These are phyloP conservation scores for Hoplostethus atlanticus DNA, from an alignment of 2,797 vertebrate genomes.

Conservation along the genomic window DNA sequence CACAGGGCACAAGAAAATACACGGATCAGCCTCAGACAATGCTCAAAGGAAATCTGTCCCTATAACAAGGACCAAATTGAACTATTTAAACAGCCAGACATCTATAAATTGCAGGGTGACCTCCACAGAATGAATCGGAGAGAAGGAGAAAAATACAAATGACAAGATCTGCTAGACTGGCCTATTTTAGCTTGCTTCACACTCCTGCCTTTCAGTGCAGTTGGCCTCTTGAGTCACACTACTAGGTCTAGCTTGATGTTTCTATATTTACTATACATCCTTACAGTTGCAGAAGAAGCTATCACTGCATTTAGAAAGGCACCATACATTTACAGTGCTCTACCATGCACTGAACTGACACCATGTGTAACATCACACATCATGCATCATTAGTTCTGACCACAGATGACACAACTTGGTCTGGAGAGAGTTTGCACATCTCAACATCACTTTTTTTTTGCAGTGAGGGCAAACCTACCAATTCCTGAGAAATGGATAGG, in stretches of 20 bases:
- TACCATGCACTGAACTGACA: constrained; percentile 18
- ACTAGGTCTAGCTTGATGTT: neutral
- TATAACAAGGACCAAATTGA: too few relatives aligned
- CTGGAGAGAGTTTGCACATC: constrained; percentile 26
- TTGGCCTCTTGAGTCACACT: neutral
- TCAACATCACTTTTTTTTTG: constrained; percentile 32
- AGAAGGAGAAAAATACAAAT: constrained; percentile 33
- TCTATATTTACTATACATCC: neutral
- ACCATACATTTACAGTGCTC: constrained; percentile 14
- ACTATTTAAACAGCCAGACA: neutral
- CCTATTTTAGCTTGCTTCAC: neutral
- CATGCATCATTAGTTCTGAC: constrained; percentile 50
- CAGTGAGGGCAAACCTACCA: constrained; percentile 23
- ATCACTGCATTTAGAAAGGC: neutral
- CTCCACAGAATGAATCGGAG: constrained; percentile 23
- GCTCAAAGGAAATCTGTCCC: neutral
- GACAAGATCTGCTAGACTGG: neutral
- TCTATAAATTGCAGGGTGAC: constrained; percentile 4
- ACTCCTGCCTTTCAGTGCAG: neutral
- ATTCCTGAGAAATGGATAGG: constrained; percentile 39
- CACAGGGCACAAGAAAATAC: neutral
- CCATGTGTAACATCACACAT: constrained; percentile 18
- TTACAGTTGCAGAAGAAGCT: constrained; percentile 6
- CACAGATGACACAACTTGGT: constrained; percentile 26
- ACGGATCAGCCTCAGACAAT: neutral